Evolutionary conservation across 2,888 invertebrate species (phyloP).

Genomic region (Homarus gammarus): DNA sequence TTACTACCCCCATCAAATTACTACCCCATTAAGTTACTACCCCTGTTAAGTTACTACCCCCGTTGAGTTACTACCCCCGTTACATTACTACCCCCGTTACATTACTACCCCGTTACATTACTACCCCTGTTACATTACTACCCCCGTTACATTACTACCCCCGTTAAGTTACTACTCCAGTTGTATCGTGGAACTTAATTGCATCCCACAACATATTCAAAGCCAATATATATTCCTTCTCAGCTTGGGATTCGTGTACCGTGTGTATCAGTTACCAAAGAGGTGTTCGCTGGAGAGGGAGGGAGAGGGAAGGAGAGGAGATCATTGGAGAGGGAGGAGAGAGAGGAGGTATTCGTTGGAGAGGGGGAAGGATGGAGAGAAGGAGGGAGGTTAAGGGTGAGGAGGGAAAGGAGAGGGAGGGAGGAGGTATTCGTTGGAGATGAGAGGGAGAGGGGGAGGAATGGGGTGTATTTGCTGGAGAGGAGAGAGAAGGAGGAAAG

Average conservation of each 20-base stretch:
- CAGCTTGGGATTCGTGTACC: not conserved
- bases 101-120: too few species aligned
- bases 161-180: too few species aligned
- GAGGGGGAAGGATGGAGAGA: not conserved
- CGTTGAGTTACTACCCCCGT: too few species aligned
- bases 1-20: too few species aligned
- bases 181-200: not conserved
- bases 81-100: too few species aligned
- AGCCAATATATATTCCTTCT: constrained; percentile 2
- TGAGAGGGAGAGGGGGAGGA: not conserved
- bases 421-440: not conserved
- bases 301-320: too few species aligned
- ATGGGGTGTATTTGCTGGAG: too few species aligned
- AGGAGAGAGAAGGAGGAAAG: not conserved
- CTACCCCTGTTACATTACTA: too few species aligned
- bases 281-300: not conserved
- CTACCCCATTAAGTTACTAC: too few species aligned
- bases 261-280: not conserved
- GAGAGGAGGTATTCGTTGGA: not conserved
- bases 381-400: too few species aligned
- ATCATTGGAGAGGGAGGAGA: not conserved
- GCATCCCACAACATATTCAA: not conserved
- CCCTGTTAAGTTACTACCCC: too few species aligned
- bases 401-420: not conserved
- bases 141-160: too few species aligned